These are phyloP conservation scores for Volucella zonaria DNA, from an alignment of 2,888 invertebrate genomes.

Conservation along the genomic window DNA sequence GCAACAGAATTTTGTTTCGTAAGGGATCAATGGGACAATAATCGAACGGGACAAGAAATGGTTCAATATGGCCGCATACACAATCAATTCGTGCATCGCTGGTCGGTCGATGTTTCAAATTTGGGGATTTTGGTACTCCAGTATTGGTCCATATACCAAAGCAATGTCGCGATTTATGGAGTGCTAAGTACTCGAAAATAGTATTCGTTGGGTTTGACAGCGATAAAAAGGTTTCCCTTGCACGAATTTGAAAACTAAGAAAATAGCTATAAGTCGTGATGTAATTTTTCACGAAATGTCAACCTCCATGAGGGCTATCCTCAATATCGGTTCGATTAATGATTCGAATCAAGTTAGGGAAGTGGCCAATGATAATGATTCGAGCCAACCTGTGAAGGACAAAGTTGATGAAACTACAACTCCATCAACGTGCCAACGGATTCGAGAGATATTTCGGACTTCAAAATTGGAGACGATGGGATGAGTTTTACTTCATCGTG, in stretches of 20 bases:
- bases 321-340: too few relatives aligned
- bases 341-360: too few relatives aligned
- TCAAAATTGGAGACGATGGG: background rate
- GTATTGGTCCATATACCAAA: constrained; percentile 48
- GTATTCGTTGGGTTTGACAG: too few relatives aligned
- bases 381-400: background rate
- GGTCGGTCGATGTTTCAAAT: constrained; percentile 52
- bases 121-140: constrained; percentile 78
- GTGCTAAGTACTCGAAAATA: too few relatives aligned
- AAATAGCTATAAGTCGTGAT: too few relatives aligned
- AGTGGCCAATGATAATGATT: background rate
- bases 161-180: too few relatives aligned
- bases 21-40: constrained; percentile 62
- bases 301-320: too few relatives aligned
- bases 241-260: too few relatives aligned
- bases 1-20: background rate
- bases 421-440: background rate
- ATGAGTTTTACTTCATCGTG: background rate
- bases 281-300: too few relatives aligned
- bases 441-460: background rate
- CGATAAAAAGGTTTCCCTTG: too few relatives aligned
- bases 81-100: constrained; percentile 11
- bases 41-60: constrained; percentile 68
- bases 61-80: background rate
- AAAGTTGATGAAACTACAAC: too few relatives aligned